Percentiles rank a stretch among this genome's conserved stretches.
Evolutionary conservation across 2,113 vertebrate species (phyloP).

Genomic region (Lates calcarifer): DNA sequence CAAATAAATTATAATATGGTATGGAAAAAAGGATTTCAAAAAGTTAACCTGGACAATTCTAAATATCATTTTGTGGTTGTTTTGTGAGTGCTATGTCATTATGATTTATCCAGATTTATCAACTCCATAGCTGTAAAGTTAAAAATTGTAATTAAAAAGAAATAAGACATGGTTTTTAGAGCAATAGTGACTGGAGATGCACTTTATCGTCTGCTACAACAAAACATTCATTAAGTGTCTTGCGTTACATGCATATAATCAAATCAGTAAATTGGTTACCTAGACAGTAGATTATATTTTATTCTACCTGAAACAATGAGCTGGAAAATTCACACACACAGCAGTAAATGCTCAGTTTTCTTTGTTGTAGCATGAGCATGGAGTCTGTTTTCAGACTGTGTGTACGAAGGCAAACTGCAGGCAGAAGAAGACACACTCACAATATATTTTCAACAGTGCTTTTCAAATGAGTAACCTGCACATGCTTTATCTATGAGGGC

Average conservation of each 20-base stretch:
- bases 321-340: conserved; percentile 6
- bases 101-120: not conserved
- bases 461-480: conserved; percentile 28
- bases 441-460: not conserved
- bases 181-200: not conserved
- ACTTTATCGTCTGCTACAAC: not conserved
- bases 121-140: not conserved
- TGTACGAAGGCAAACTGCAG: not conserved
- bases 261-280: not conserved
- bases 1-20: not conserved
- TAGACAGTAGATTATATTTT: not conserved
- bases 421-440: not conserved
- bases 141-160: not conserved
- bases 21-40: not conserved
- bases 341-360: not conserved
- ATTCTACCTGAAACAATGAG: not conserved
- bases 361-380: not conserved
- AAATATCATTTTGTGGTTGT: not conserved
- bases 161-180: not conserved
- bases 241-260: not conserved
- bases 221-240: not conserved
- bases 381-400: not conserved
- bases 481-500: conserved; percentile 54
- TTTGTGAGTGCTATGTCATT: not conserved
- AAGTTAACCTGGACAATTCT: not conserved